A percentile compares a stretch with the other conserved stretches of the same genome.
Conservation (phyloP, 2,888 invertebrate genomes). For the Alitta virens region DNA sequence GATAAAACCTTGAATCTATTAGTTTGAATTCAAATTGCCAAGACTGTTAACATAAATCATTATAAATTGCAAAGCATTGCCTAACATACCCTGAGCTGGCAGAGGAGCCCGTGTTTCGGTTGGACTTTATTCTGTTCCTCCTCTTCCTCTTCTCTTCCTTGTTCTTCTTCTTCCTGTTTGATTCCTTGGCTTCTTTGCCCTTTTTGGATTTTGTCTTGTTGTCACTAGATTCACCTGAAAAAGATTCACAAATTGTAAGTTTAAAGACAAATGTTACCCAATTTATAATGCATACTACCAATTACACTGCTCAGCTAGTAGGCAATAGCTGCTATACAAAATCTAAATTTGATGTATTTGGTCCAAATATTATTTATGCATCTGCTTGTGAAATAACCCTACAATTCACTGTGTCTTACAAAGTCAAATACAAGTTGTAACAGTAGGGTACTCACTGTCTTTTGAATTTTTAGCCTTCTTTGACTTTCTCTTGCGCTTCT, state of each 20-base stretch:
- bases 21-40: neutral
- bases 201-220: neutral
- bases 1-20: too few species aligned
- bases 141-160: neutral
- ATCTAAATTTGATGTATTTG: too few species aligned
- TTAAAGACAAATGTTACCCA: too few species aligned
- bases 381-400: too few species aligned
- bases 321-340: too few species aligned
- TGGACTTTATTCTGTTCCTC: conserved; percentile 10
- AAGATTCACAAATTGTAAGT: too few species aligned
- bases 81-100: conserved; percentile 65
- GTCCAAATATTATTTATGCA: too few species aligned
- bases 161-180: neutral
- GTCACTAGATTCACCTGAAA: neutral
- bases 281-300: too few species aligned
- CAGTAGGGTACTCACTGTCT: neutral
- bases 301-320: too few species aligned
- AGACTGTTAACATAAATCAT: neutral
- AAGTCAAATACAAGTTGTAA: too few species aligned
- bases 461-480: neutral
- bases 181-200: neutral
- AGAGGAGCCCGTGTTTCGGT: conserved; percentile 65
- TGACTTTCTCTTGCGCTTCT: neutral
- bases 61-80: too few species aligned
- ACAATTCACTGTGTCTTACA: too few species aligned